These are phyloP conservation scores for Bimastos eiseni DNA, from an alignment of 2,888 invertebrate species.

Conservation along the genomic window DNA sequence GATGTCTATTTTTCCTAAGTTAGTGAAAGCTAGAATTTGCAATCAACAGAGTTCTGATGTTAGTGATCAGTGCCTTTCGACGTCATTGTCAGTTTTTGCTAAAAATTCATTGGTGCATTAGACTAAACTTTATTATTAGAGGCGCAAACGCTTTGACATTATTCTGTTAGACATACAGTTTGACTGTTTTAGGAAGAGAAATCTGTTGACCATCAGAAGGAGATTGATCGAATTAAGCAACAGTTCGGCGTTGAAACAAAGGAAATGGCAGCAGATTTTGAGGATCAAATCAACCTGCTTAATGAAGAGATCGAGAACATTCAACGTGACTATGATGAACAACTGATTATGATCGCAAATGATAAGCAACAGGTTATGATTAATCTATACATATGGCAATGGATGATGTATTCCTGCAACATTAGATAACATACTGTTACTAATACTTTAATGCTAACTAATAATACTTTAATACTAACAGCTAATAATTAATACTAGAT, in stretches of 20 bases:
- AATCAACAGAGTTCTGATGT: background rate
- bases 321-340: constrained; percentile 89
- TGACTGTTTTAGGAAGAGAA: background rate
- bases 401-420: too few species aligned
- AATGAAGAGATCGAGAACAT: constrained; percentile 80
- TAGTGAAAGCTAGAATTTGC: background rate
- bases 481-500: too few species aligned
- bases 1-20: background rate
- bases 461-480: too few species aligned
- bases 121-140: background rate
- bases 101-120: background rate
- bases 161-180: background rate
- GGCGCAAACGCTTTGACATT: background rate
- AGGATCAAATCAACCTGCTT: constrained; percentile 78
- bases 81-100: background rate
- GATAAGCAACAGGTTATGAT: constrained; percentile 84
- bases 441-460: background rate
- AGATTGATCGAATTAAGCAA: background rate
- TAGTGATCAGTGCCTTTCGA: background rate
- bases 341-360: constrained; percentile 85
- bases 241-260: constrained; percentile 54
- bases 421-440: background rate
- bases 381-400: too few species aligned
- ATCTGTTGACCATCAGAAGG: background rate
- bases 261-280: constrained; percentile 43